Base-by-base conservation (phyloP, 2,888 invertebrate genomes). In the Drosophila aldrichi region DNA sequence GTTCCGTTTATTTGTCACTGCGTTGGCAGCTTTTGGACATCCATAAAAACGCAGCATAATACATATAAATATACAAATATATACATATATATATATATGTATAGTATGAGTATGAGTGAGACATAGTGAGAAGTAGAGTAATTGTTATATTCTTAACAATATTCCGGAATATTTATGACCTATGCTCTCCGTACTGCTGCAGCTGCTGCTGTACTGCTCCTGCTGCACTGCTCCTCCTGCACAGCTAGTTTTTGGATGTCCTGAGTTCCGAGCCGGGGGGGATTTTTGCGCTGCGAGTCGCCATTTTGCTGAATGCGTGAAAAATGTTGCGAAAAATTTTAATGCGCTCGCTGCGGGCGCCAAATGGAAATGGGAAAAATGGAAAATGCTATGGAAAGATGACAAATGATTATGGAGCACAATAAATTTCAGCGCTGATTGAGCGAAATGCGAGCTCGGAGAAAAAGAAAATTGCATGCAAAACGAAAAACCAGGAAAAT, bases 101-200 rank as follows among this genome's bases (percentile, higher is more conserved):
- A 48, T 34, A 54, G 34, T 25, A 36, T 54, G 38, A 16, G 41
- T 6, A 18, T 56, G 44, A 20, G 29, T 25, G 25, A 22, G 29
- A 32, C n/a, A 22, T 38, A 29, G 58, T 40, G 9, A 56, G 18
- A 41, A 20, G 41, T 29, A 79, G 62, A 70, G 67, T 76, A 76
- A 90, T 90, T 89, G 81, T 87, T 88, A 88, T 86, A 86, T 83
- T 77, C 83, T 90, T 88, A 83, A 87, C 81, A 82, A 86, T 86
- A 86, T 88, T 88, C 70, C 61, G 76, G 77, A 86, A 86, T 70
- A 87, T 87, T 87, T 87, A 87, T 83, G 87, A 81, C 81, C 84
- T 67, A 51, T 74, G 63, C 73, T 67, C 52, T 41, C 41, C 38
- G 66, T 46, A 29, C 55, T 34, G 54, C 32, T 64, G 74, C 57